phyloP scores from a whole-genome alignment of 2,113 vertebrate species.

The Myotis brandtii region DNA sequence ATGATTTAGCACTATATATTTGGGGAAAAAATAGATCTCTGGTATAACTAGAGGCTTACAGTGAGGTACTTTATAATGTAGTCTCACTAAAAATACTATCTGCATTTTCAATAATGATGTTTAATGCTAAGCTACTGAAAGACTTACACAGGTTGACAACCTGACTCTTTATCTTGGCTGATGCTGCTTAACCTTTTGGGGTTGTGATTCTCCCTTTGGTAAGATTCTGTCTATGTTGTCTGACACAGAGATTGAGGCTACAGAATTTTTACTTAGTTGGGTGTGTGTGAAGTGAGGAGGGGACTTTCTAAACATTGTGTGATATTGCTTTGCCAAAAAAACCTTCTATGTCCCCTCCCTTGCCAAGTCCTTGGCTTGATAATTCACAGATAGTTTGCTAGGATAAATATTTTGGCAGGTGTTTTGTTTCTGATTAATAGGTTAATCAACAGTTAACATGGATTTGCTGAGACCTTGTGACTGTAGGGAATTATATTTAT shows the following conservation, averaged over 20 bases:
- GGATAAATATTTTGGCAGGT: not conserved
- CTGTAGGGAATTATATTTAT: not conserved
- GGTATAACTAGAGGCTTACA: not conserved
- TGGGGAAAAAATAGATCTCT: conserved; percentile 8
- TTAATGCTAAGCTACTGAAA: conserved; percentile 38
- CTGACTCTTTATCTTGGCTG: not conserved
- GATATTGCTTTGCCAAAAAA: conserved; percentile 3
- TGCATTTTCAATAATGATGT: conserved; percentile 43
- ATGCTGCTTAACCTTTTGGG: not conserved
- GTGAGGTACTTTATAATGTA: conserved; percentile 19
- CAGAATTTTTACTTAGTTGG: not conserved
- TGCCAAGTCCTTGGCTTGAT: not conserved
- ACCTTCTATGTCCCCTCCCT: not conserved
- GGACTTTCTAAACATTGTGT: not conserved
- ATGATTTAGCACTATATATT: not conserved
- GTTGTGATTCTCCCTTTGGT: not conserved
- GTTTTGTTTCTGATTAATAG: not conserved
- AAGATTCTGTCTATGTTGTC: not conserved
- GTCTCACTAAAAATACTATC: conserved; percentile 40
- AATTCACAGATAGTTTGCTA: not conserved
- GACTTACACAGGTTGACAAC: not conserved
- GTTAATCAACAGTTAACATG: not conserved
- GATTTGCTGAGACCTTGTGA: not conserved
- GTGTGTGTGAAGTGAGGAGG: not conserved
- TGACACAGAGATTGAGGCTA: not conserved